Evolutionary conservation across 2,888 invertebrate genomes (phyloP), one percentile per base, ranked within the genome.

Genomic region (Nymphalis c-album): DNA sequence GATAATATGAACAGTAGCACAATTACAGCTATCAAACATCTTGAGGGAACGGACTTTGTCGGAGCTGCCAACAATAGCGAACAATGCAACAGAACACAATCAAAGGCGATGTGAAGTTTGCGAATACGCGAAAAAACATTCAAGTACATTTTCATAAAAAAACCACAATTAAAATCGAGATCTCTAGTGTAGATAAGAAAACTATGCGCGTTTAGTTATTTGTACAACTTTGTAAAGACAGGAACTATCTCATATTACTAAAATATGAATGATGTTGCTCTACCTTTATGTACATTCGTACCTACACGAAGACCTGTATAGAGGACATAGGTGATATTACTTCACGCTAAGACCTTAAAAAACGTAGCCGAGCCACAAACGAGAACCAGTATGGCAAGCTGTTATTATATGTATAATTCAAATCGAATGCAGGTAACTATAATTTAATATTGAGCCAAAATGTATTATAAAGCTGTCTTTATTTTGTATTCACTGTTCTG

Each of bases 1-100:
- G 31, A 31, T 31, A 18, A 35, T 57, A 18, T 10, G n/a, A 57
- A 57, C 40, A 57, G 57, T 57, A 40, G 79, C 77, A 80, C 80
- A 82, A 83, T 82, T 81, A 78, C 80, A 76, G 73, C 76, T 81
- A 82, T 81, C 81, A 78, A 76, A 35, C 75, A 78, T 82, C 85
- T 83, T 80, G 79, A 72, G 82, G 81, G 80, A 82, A 82, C 77
- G 72, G 65, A 73, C 82, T 84, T 85, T 85, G 85, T 83, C 80
- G 78, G 70, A 70, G 71, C 73, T 70, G 71, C 71, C 74, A 81
- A 85, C 84, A 85, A 85, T 85, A 75, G 81, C 62, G 51, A 72
- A 82, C 81, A 82, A 80, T 81, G 79, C 77, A 78, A 66, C 71
- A 26, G 57, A 57, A 75, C 74, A 76, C 75, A 77, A 75, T 80